Evolutionary conservation across 2,888 invertebrate genomes (phyloP).

Genomic region (Allacma fusca): DNA sequence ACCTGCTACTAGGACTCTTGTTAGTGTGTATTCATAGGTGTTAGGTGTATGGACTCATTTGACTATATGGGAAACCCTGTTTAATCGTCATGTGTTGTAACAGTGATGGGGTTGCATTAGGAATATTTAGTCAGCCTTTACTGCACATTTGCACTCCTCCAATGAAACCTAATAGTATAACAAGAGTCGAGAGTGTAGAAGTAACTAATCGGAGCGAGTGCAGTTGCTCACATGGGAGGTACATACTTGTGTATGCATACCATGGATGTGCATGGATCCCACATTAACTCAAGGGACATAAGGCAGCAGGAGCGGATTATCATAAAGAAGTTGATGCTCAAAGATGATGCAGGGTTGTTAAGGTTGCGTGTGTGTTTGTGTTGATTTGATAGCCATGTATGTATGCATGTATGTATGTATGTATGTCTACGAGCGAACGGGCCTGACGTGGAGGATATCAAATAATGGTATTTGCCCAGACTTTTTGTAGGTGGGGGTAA

Average conservation of each 20-base stretch:
- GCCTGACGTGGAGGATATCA: not conserved
- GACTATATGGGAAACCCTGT: not conserved
- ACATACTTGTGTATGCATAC: not conserved
- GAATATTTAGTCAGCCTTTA: conserved; percentile 5
- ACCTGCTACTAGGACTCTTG: no score
- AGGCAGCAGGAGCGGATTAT: not conserved
- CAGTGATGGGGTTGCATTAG: not conserved
- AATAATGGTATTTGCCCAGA: conserved; percentile 20
- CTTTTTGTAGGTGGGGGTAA: conserved; percentile 33
- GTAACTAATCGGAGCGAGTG: not conserved
- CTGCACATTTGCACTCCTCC: not conserved
- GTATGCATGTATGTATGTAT: not conserved
- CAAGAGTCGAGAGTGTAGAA: conserved; percentile 7
- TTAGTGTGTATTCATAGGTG: no score
- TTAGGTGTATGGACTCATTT: not conserved
- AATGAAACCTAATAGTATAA: conserved; percentile 9
- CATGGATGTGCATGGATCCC: not conserved
- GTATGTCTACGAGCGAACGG: not conserved
- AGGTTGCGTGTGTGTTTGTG: conserved; percentile 9
- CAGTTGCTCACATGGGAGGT: no score
- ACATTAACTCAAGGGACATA: not conserved
- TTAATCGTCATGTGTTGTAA: not conserved
- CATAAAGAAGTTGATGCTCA: not conserved
- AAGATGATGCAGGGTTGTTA: conserved; percentile 5
- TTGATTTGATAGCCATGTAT: not conserved